Conservation (phyloP, 2,113 vertebrate genomes). For the Notothenia rossii region DNA sequence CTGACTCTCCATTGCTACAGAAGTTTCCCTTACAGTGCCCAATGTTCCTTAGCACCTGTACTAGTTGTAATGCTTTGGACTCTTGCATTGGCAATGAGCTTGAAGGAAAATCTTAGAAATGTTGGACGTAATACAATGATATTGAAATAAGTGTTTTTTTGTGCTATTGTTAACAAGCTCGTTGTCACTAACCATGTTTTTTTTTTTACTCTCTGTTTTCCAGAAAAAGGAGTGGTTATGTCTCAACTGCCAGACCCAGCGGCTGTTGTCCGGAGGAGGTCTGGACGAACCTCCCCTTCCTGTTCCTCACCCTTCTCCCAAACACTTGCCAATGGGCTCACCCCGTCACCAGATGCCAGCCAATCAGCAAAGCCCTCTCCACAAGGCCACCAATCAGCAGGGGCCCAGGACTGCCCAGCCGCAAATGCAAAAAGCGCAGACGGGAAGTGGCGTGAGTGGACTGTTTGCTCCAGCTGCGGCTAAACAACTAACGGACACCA, state of each 20-base stretch:
- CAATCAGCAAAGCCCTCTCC: slow-evolving; percentile 77
- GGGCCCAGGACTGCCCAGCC: slow-evolving; percentile 59
- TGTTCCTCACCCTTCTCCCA: slow-evolving; percentile 85
- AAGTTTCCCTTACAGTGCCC: too few species aligned
- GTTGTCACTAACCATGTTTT: neutral
- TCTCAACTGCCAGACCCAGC: slow-evolving; percentile 98
- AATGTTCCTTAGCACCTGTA: neutral
- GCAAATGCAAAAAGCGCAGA: slow-evolving; percentile 75
- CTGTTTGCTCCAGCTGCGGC: slow-evolving; percentile 62
- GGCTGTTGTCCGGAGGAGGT: slow-evolving; percentile 90
- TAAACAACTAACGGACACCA: slow-evolving; percentile 81
- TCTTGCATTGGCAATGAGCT: neutral
- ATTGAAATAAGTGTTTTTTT: neutral
- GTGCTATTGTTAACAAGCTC: neutral
- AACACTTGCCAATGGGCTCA: slow-evolving; percentile 85
- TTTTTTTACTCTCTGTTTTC: slow-evolving; percentile 65
- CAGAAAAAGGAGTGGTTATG: slow-evolving; percentile 99
- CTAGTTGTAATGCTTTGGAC: slow-evolving; percentile 7
- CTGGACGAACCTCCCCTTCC: slow-evolving; percentile 89
- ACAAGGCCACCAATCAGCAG: slow-evolving; percentile 76
- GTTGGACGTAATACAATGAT: neutral
- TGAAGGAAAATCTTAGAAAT: neutral
- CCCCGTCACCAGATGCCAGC: slow-evolving; percentile 82
- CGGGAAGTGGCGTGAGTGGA: slow-evolving; percentile 59
- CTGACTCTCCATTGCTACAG: too few species aligned